These are phyloP conservation scores for Harpagoxenus sublaevis DNA, from an alignment of 2,888 invertebrate species.

Conservation along the genomic window DNA sequence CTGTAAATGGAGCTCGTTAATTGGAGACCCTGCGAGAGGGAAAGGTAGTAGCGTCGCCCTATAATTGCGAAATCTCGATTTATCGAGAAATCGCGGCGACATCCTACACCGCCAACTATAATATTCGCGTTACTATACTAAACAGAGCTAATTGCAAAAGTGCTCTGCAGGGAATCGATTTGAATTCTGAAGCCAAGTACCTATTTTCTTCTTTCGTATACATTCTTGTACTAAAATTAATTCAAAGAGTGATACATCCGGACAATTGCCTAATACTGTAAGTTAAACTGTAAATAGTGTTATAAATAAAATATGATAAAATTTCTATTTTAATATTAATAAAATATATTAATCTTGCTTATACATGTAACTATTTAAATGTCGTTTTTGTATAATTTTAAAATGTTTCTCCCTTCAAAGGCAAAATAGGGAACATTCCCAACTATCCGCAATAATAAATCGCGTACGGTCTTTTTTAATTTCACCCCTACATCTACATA, in stretches of 20 bases:
- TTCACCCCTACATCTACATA: conserved; percentile 11
- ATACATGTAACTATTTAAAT: not conserved
- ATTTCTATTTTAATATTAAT: not conserved
- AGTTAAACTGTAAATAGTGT: not conserved
- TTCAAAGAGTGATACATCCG: not conserved
- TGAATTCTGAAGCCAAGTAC: not conserved
- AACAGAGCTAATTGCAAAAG: conserved; percentile 28
- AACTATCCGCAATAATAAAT: conserved; percentile 20
- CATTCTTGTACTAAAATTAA: not conserved
- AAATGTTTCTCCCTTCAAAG: not conserved
- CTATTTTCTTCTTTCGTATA: not conserved
- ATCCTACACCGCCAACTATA: not conserved
- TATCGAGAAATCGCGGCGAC: conserved; percentile 33
- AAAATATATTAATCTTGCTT: not conserved
- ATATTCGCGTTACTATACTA: not conserved
- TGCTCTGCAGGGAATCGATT: not conserved
- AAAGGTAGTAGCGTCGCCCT: conserved; percentile 37
- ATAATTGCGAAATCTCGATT: conserved; percentile 58
- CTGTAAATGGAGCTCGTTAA: conserved; percentile 59
- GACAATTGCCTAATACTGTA: not conserved
- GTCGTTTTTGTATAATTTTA: not conserved
- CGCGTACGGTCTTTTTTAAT: conserved; percentile 15
- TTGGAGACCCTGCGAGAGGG: conserved; percentile 51
- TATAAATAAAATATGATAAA: not conserved
- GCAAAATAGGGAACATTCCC: not conserved